Evolutionary conservation across 2,113 vertebrate genomes (phyloP), one percentile per base, ranked within the genome.

Genomic region (Plotosus lineatus): DNA sequence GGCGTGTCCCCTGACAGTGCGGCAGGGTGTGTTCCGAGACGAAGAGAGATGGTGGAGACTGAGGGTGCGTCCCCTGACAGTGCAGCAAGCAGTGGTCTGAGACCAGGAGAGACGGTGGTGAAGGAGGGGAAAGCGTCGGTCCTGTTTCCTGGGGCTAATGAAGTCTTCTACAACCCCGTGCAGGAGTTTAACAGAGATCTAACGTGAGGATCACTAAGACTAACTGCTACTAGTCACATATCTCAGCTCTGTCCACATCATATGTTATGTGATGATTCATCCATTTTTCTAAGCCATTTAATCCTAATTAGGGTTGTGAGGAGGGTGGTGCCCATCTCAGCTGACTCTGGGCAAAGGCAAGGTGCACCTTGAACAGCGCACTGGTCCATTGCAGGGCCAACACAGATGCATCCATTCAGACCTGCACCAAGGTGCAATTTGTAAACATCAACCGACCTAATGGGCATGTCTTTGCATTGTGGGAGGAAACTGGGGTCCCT

Each of bases 91-190:
- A 56, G 65, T 0, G 90, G 80, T 8, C 80, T 89, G 68, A 74
- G 89, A 50, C 89, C 87, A 0, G 93, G 91, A 12, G 94, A 95
- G 89, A 95, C 92, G 0, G 90, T 93, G 19, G 90, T 97, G 77
- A 93, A 87, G 9, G 96, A 97, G 88, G 96, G 96, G 10, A 94
- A 94, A 77, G 95, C 95, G 2, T 78, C 89, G 48, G 95, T 97
- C 77, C 86, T 93, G 87, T 97, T 95, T 75, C 95, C 96, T 38
- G 94, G 85, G 71, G 94, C 95, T 56, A 97, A 97, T 40, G 94
- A 97, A 83, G 96, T 97, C 46, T 97, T 97, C 89, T 97, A 97
- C 86, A 97, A 97, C 71, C 96, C 96, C 0, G 96, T 97, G 42
- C 96, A 97, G 89, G 96, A 97, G 88, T 97, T 97, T 83, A 97